Evolutionary conservation across 2,888 invertebrate species (phyloP).

Genomic region (Drosophila austrosaltans): DNA sequence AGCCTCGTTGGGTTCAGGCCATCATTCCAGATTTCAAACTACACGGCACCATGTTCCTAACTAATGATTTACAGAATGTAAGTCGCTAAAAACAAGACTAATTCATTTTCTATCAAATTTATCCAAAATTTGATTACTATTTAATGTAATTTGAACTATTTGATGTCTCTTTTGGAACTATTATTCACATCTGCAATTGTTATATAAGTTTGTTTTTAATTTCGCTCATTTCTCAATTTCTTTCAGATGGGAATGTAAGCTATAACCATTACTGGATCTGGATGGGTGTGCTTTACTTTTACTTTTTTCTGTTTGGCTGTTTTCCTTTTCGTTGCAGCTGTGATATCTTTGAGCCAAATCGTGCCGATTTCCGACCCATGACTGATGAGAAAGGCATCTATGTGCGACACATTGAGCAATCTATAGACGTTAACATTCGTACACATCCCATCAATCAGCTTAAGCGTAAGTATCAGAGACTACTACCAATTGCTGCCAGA

Average conservation of each 20-base stretch:
- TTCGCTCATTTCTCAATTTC: slow-evolving; percentile 14
- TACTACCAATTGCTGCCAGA: slow-evolving; percentile 50
- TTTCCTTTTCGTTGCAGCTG: slow-evolving; percentile 85
- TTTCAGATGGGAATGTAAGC: slow-evolving; percentile 73
- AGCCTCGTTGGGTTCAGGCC: slow-evolving; percentile 89
- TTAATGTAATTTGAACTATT: no score
- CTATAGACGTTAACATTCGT: slow-evolving; percentile 91
- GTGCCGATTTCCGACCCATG: slow-evolving; percentile 91
- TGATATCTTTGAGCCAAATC: slow-evolving; percentile 91
- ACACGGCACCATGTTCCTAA: slow-evolving; percentile 90
- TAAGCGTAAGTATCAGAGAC: slow-evolving; percentile 80
- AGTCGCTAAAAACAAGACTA: slow-evolving; percentile 56
- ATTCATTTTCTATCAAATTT: no score
- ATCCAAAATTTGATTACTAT: no score
- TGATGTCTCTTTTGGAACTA: no score
- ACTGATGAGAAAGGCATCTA: slow-evolving; percentile 90
- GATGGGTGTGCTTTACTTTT: slow-evolving; percentile 37
- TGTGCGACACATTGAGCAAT: slow-evolving; percentile 92
- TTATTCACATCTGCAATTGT: no score
- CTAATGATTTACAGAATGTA: slow-evolving; percentile 92
- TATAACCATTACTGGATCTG: neutral
- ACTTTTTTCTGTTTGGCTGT: slow-evolving; percentile 38
- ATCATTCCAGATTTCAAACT: slow-evolving; percentile 92
- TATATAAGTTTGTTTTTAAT: slow-evolving; percentile 1
- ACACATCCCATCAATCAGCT: slow-evolving; percentile 86